phyloP scores from a whole-genome alignment of 2,113 vertebrate genomes.

The Halichoerus grypus region DNA sequence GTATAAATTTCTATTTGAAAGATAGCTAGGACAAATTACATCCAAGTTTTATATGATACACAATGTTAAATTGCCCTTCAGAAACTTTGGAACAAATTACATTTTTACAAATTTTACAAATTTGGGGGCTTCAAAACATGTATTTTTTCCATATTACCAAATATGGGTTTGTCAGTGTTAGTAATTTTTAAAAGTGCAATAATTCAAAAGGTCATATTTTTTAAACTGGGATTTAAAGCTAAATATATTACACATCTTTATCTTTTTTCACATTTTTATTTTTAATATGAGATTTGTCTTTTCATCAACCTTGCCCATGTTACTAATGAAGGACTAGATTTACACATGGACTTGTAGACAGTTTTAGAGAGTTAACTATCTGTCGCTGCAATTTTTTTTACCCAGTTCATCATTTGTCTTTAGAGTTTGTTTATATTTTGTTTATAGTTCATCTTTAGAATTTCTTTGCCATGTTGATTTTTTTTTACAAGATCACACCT shows the following conservation, averaged over 20 bases:
- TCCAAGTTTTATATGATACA: background rate
- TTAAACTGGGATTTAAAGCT: background rate
- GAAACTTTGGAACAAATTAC: background rate
- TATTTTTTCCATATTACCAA: background rate
- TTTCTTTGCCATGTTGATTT: background rate
- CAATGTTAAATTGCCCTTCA: background rate
- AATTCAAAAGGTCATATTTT: background rate
- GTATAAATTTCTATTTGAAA: background rate
- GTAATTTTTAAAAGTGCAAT: background rate
- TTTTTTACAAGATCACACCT: background rate
- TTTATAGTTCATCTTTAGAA: background rate
- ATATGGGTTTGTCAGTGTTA: background rate
- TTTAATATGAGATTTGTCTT: background rate
- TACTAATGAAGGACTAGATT: background rate
- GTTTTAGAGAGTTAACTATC: background rate
- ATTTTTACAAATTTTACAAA: background rate
- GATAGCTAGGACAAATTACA: background rate
- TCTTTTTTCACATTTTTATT: conserved; percentile 1
- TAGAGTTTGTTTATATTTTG: background rate
- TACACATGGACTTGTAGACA: background rate
- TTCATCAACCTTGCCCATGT: background rate
- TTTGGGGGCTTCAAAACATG: background rate
- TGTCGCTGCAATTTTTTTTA: background rate
- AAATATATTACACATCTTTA: background rate
- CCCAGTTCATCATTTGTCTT: background rate